Evolutionary conservation across 2,888 invertebrate species (phyloP).

Genomic region (Dichetophora obliterata): DNA sequence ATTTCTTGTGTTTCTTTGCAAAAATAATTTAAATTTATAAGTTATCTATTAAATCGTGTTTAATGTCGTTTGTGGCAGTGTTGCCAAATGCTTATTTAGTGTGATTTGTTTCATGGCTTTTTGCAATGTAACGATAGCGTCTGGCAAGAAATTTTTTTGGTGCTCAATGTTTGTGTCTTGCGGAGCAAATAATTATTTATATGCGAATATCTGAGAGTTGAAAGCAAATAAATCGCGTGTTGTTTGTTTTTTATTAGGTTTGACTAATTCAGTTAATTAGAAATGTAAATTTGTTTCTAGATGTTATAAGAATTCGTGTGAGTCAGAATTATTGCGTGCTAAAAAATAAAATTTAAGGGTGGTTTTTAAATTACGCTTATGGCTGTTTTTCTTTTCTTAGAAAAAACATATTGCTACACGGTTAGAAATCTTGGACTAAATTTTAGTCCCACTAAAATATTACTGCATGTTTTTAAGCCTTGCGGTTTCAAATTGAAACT

Average conservation of each 20-base stretch:
- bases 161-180: conserved; percentile 48
- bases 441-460: too few relatives aligned
- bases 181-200: conserved; percentile 59
- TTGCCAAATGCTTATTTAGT: conserved; percentile 30
- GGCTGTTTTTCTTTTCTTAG: too few relatives aligned
- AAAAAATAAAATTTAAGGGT: too few relatives aligned
- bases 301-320: conserved; percentile 46
- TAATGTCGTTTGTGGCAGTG: not conserved
- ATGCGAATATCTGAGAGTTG: conserved; percentile 43
- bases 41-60: not conserved
- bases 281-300: conserved; percentile 20
- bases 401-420: too few relatives aligned
- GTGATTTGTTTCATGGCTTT: conserved; percentile 32
- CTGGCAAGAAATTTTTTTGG: not conserved
- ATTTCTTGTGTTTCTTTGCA: not conserved
- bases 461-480: too few relatives aligned
- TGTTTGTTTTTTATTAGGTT: too few relatives aligned
- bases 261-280: too few relatives aligned
- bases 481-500: too few relatives aligned
- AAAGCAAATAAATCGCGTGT: not conserved
- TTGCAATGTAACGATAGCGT: conserved; percentile 12
- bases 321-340: not conserved
- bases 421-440: too few relatives aligned
- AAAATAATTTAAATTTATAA: not conserved
- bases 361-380: too few relatives aligned